A percentile compares a stretch with the other conserved stretches of the same genome.
These are phyloP conservation scores for Polyergus mexicanus DNA, from an alignment of 1,140 invertebrate species.

Conservation along the genomic window DNA sequence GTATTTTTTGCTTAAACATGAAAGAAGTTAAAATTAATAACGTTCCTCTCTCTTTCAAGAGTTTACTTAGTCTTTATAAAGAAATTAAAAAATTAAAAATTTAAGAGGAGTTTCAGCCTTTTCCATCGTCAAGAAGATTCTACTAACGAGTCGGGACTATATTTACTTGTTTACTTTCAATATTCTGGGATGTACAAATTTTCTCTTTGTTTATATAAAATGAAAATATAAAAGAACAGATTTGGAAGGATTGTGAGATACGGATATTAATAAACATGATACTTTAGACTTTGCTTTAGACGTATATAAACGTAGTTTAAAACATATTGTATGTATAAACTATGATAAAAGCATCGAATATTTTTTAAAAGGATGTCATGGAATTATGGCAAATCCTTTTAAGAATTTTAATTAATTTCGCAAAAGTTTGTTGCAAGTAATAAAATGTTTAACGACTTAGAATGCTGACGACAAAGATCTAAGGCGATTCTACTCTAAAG, in stretches of 20 bases:
- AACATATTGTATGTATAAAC: not conserved
- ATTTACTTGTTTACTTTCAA: not conserved
- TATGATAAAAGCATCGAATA: not conserved
- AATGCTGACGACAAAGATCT: not conserved
- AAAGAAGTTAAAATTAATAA: conserved; percentile 20
- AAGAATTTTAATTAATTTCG: not conserved
- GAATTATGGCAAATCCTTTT: not conserved
- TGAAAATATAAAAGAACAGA: not conserved
- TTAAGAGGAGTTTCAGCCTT: not conserved
- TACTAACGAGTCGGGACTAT: not conserved
- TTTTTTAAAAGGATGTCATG: not conserved
- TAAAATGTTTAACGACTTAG: not conserved
- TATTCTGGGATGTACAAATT: not conserved
- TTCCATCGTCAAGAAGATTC: not conserved
- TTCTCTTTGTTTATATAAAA: not conserved
- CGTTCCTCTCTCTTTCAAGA: not conserved
- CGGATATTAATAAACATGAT: not conserved
- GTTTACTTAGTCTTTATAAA: not conserved
- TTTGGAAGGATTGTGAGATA: not conserved
- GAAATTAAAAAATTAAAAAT: conserved; percentile 12
- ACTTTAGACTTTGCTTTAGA: not conserved
- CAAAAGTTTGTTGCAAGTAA: not conserved
- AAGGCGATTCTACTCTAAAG: not conserved
- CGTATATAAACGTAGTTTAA: not conserved
- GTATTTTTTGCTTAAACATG: not conserved